Evolutionary conservation across 2,888 invertebrate genomes (phyloP).

Genomic region (Andrena praecox): DNA sequence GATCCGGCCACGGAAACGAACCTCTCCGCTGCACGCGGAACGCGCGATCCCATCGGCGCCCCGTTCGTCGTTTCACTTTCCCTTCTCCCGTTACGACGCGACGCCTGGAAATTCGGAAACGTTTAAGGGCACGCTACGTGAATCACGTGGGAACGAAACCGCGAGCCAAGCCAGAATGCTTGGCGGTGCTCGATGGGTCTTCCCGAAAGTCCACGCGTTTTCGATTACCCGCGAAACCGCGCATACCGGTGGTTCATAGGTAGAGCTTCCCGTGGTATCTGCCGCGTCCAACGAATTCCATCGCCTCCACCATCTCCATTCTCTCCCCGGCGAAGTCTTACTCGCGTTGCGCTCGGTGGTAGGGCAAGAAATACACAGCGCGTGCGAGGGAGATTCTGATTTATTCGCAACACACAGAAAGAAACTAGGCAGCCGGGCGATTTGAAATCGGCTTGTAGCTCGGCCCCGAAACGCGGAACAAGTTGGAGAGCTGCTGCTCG

Average conservation of each 20-base stretch:
- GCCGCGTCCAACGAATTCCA: conserved; percentile 39
- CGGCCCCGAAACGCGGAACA: too few species aligned
- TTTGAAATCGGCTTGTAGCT: too few species aligned
- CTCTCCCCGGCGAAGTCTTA: not conserved
- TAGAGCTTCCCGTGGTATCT: conserved; percentile 69
- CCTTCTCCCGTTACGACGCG: too few species aligned
- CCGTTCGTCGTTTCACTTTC: conserved; percentile 1
- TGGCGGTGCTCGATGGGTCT: conserved; percentile 62
- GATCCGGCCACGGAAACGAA: not conserved
- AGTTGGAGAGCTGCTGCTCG: not conserved
- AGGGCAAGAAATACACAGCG: not conserved
- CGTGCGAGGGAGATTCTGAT: not conserved
- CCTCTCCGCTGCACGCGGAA: not conserved
- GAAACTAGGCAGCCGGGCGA: not conserved
- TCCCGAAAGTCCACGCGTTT: conserved; percentile 71
- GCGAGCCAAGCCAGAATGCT: conserved; percentile 19
- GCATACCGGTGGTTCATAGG: conserved; percentile 71
- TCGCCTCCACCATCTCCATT: not conserved
- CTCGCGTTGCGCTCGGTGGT: not conserved
- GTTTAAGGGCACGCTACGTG: conserved; percentile 14
- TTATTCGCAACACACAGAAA: not conserved
- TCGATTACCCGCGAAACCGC: conserved; percentile 78
- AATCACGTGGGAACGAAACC: conserved; percentile 56
- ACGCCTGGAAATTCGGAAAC: conserved; percentile 14
- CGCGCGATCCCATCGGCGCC: not conserved